phyloP scores from a whole-genome alignment of 2,797 vertebrate genomes.

The Xenops minutus region DNA sequence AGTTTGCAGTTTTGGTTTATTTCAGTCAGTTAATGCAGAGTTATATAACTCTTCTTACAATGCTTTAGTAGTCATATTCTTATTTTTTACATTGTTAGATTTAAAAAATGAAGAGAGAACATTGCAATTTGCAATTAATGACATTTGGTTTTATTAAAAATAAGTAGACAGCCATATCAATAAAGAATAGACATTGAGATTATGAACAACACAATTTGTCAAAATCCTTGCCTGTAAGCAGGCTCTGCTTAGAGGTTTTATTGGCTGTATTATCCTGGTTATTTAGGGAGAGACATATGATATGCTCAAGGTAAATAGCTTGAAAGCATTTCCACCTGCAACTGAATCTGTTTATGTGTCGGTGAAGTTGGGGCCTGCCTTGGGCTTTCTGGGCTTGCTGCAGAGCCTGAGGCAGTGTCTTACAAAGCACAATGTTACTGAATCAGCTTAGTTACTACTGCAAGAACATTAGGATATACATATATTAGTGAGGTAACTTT shows the following conservation, averaged over 20 bases:
- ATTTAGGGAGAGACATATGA: constrained; percentile 46
- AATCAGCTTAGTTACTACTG: constrained; percentile 3
- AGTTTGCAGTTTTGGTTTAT: constrained; percentile 8
- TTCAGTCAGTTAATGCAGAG: constrained; percentile 4
- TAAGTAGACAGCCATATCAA: not conserved
- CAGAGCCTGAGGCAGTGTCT: constrained; percentile 64
- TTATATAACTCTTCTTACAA: not conserved
- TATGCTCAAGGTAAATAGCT: constrained; percentile 57
- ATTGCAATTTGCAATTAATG: constrained; percentile 44
- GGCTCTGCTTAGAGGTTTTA: constrained; percentile 31
- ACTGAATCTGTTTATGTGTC: constrained; percentile 34
- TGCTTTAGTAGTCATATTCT: not conserved
- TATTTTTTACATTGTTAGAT: not conserved
- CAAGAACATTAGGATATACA: constrained; percentile 27
- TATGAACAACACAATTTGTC: constrained; percentile 3
- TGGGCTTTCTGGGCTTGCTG: constrained; percentile 40
- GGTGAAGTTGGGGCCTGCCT: constrained; percentile 2
- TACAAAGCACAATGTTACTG: constrained; percentile 13
- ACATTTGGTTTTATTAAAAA: constrained; percentile 39
- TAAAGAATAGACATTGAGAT: constrained; percentile 31
- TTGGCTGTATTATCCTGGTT: constrained; percentile 7
- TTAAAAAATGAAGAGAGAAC: not conserved
- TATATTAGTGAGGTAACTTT: not conserved
- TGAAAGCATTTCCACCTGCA: constrained; percentile 65
- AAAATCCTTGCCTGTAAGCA: constrained; percentile 24